Conservation (phyloP, 2,113 vertebrate genomes). For the Psilopogon haemacephalus region DNA sequence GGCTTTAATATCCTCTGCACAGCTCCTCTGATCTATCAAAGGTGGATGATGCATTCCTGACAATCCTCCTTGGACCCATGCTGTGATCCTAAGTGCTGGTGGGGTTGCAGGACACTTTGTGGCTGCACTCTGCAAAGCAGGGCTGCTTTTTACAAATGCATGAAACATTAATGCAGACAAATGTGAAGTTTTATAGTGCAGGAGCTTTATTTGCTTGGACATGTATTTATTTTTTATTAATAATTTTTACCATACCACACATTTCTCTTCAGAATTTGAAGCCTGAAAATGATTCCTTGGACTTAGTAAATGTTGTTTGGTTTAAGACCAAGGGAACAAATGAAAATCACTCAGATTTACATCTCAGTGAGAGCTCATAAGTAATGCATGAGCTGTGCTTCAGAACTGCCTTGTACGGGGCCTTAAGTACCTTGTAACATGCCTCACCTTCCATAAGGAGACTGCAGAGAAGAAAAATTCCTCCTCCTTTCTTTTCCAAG, state of each 20-base stretch:
- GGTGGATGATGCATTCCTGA: slow-evolving; percentile 32
- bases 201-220: slow-evolving; percentile 72
- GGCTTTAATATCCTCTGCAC: background rate
- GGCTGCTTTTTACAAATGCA: slow-evolving; percentile 80
- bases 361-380: slow-evolving; percentile 72
- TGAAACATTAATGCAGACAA: slow-evolving; percentile 86
- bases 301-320: slow-evolving; percentile 70
- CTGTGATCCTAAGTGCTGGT: slow-evolving; percentile 72
- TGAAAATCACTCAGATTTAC: slow-evolving; percentile 69
- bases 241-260: slow-evolving; percentile 68
- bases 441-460: slow-evolving; percentile 22
- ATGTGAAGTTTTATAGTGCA: slow-evolving; percentile 74
- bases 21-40: slow-evolving; percentile 16
- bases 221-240: slow-evolving; percentile 82
- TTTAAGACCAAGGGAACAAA: slow-evolving; percentile 69
- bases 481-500: background rate
- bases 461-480: background rate
- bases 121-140: slow-evolving; percentile 65
- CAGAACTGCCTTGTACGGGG: background rate
- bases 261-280: slow-evolving; percentile 54
- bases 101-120: slow-evolving; percentile 59
- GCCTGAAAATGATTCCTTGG: slow-evolving; percentile 67
- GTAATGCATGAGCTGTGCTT: slow-evolving; percentile 67
- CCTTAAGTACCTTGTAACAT: slow-evolving; percentile 47
- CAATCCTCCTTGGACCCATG: slow-evolving; percentile 49